Evolutionary conservation across 2,888 invertebrate species (phyloP).

Genomic region (Drosophila vallismaia): DNA sequence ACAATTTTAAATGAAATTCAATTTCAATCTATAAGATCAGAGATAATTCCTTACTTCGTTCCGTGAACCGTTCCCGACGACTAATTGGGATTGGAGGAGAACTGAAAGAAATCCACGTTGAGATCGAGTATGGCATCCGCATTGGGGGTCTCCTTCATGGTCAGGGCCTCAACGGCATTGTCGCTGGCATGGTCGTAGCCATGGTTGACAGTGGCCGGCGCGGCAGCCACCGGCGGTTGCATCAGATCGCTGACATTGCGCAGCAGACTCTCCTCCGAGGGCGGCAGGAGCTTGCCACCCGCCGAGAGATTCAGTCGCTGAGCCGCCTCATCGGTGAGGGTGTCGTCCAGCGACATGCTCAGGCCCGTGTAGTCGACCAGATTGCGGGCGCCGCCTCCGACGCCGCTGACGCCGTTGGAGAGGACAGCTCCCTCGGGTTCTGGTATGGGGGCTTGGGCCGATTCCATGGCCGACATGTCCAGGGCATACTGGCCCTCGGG

Average conservation of each 20-base stretch:
- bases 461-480: constrained; percentile 81
- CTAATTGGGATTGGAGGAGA: constrained; percentile 73
- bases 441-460: constrained; percentile 71
- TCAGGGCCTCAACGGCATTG: constrained; percentile 83
- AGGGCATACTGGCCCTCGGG: constrained; percentile 83
- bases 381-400: constrained; percentile 52
- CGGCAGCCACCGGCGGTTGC: constrained; percentile 64
- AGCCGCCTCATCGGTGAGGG: constrained; percentile 82
- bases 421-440: constrained; percentile 56
- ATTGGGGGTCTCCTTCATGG: constrained; percentile 79
- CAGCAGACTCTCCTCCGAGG: constrained; percentile 83
- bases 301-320: constrained; percentile 82
- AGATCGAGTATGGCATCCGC: constrained; percentile 78
- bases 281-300: constrained; percentile 80
- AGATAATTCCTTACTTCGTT: not conserved
- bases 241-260: constrained; percentile 82
- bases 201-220: constrained; percentile 50
- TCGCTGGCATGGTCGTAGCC: constrained; percentile 83
- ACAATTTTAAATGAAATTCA: too few species aligned
- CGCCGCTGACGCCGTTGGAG: constrained; percentile 42
- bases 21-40: too few species aligned
- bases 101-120: constrained; percentile 83
- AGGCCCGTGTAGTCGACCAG: constrained; percentile 81
- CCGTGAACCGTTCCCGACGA: not conserved
- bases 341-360: constrained; percentile 82